phyloP scores from a whole-genome alignment of 2,113 vertebrate species.

The Phylloscopus trochilus region DNA sequence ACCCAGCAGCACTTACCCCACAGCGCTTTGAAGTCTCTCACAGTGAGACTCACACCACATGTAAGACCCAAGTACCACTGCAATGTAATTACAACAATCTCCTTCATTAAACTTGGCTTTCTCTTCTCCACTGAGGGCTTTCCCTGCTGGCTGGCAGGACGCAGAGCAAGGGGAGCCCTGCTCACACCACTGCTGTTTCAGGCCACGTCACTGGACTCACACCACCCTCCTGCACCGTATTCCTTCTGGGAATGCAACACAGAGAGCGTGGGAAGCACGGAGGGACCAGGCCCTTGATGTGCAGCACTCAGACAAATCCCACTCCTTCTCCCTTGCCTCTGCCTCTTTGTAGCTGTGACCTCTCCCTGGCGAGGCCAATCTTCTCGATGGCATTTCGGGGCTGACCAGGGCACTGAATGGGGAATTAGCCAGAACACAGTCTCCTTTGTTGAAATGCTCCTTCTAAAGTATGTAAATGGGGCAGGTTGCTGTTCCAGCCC shows the following conservation, averaged over 20 bases:
- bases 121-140: neutral
- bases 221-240: neutral
- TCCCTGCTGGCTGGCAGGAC: neutral
- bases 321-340: neutral
- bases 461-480: neutral
- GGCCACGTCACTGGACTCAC: neutral
- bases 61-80: neutral
- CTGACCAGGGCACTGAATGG: slow-evolving; percentile 6
- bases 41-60: neutral
- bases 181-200: neutral
- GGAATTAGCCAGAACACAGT: slow-evolving; percentile 29
- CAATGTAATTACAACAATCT: neutral
- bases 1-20: neutral
- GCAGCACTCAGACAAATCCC: neutral
- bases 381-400: slow-evolving; percentile 10
- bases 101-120: neutral
- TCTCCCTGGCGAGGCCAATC: neutral
- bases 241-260: neutral
- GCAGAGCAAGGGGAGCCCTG: neutral
- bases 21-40: neutral
- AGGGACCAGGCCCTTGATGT: neutral
- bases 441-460: neutral
- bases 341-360: slow-evolving; percentile 35
- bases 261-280: slow-evolving; percentile 17
- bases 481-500: neutral